A percentile compares a stretch with the other conserved stretches of the same genome.
Conservation (phyloP, 2,797 vertebrate species). For the Lacerta viridis region DNA sequence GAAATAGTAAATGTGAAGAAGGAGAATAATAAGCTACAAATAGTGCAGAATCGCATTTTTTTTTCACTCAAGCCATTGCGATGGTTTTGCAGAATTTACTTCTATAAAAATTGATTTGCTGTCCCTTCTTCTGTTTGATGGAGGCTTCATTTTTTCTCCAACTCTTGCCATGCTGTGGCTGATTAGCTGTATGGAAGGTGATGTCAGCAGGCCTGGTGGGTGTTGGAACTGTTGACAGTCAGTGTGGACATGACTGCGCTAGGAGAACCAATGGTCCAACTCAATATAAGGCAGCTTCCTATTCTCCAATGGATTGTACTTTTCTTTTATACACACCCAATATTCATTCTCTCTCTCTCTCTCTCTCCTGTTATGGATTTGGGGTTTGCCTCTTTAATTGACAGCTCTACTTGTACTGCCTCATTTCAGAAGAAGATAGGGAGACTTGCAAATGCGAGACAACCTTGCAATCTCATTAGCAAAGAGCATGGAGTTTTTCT, state of each 20-base stretch:
- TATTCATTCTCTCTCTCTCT: no score
- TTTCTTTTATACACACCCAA: no score
- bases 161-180: no score
- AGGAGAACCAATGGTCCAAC: no score
- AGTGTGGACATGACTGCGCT: no score
- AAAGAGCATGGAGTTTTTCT: neutral
- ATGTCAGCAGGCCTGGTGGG: neutral
- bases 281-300: no score
- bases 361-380: no score
- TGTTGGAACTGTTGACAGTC: no score
- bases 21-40: neutral
- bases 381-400: neutral
- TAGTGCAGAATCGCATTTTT: no score
- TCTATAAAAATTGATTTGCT: neutral
- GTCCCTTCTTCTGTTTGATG: neutral
- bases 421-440: neutral
- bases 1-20: slow-evolving; percentile 22
- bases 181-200: neutral
- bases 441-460: neutral
- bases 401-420: neutral
- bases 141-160: neutral
- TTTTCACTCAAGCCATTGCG: neutral
- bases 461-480: slow-evolving; percentile 9
- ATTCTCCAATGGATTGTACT: no score
- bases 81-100: neutral